phyloP scores from a whole-genome alignment of 2,888 invertebrate genomes.

The Galerucella calmariensis region DNA sequence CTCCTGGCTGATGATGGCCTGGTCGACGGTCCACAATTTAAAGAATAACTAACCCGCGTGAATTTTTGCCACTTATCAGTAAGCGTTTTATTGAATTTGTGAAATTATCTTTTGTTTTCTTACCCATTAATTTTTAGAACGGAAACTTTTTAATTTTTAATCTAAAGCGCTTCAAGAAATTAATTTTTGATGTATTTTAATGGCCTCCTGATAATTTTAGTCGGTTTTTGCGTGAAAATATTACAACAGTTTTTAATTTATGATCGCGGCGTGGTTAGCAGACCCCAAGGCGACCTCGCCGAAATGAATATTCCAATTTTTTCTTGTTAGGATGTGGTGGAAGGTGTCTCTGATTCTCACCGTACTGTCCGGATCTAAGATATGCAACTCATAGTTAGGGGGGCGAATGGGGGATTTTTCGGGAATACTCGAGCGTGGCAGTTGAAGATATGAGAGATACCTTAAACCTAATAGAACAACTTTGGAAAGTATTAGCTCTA shows the following conservation, averaged over 20 bases:
- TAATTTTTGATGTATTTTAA: conserved; percentile 62
- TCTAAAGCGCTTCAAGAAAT: conserved; percentile 60
- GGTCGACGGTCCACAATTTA: conserved; percentile 25
- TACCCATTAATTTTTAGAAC: conserved; percentile 63
- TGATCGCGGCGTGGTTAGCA: conserved; percentile 32
- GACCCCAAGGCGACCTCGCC: conserved; percentile 19
- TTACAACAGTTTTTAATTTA: conserved; percentile 48
- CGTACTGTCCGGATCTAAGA: too few species aligned
- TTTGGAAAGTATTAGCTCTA: too few species aligned
- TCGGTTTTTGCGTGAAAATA: conserved; percentile 48
- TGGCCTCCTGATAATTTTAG: conserved; percentile 54
- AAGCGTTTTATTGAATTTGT: conserved; percentile 62
- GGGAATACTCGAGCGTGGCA: too few species aligned
- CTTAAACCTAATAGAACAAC: too few species aligned
- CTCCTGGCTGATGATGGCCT: conserved; percentile 41
- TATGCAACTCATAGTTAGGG: too few species aligned
- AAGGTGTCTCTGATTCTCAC: neutral
- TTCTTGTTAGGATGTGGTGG: neutral
- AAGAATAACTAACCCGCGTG: conserved; percentile 45
- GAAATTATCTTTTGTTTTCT: conserved; percentile 65
- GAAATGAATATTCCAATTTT: conserved; percentile 18
- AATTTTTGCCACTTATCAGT: conserved; percentile 50
- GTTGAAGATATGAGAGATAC: too few species aligned
- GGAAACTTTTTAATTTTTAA: conserved; percentile 64
- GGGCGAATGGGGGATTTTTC: too few species aligned